phyloP scores from a whole-genome alignment of 2,888 invertebrate genomes.

The Toxonevra muliebris region DNA sequence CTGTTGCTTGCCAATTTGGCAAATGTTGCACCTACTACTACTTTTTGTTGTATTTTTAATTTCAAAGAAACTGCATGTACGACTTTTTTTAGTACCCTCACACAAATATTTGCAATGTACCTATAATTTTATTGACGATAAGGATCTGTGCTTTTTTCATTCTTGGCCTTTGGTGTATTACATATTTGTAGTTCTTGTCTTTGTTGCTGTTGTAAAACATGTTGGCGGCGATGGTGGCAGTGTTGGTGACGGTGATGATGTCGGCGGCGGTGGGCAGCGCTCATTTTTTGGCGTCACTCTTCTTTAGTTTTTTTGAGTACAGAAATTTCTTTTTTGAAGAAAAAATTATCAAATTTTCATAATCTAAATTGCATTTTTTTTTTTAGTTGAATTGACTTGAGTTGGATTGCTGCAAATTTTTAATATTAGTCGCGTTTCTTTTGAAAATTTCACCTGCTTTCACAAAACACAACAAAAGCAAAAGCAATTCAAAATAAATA shows the following conservation, averaged over 20 bases:
- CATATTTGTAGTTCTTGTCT: constrained; percentile 13
- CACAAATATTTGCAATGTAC: neutral
- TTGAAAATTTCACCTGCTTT: constrained; percentile 60
- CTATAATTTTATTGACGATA: too few species aligned
- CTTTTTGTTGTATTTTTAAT: neutral
- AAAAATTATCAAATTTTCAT: constrained; percentile 49
- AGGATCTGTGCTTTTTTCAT: neutral
- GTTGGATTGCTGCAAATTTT: neutral
- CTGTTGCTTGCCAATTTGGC: constrained; percentile 6
- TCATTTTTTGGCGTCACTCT: neutral
- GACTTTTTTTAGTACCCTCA: too few species aligned
- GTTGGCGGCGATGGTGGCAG: constrained; percentile 16
- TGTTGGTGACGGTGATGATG: constrained; percentile 3
- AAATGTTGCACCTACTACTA: constrained; percentile 5
- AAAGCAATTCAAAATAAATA: constrained; percentile 27
- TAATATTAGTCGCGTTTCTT: neutral
- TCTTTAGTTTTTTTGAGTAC: neutral
- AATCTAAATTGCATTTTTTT: constrained; percentile 59
- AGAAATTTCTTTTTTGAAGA: neutral
- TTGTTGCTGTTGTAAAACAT: neutral
- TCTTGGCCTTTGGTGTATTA: constrained; percentile 23
- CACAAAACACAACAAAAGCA: constrained; percentile 42
- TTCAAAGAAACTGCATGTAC: too few species aligned
- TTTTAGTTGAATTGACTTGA: constrained; percentile 11
- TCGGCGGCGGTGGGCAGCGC: constrained; percentile 9